These are phyloP conservation scores for Acronicta leporina DNA, from an alignment of 2,888 invertebrate species.

Conservation along the genomic window DNA sequence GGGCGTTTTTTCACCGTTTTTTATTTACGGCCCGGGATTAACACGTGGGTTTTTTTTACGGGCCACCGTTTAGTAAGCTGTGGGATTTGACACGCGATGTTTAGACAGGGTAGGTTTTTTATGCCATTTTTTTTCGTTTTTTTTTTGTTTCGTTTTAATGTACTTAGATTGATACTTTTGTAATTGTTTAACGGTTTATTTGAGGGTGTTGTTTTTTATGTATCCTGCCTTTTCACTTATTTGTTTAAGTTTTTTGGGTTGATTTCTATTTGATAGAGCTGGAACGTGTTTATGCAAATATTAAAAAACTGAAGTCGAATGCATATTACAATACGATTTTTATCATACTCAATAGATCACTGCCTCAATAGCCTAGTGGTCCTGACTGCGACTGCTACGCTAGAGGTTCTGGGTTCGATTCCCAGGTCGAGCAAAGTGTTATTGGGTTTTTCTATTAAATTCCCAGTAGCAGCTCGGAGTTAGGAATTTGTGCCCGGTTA, in stretches of 20 bases:
- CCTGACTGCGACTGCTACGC: no score
- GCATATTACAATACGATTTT: not conserved
- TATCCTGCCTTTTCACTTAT: constrained; percentile 31
- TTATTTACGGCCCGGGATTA: constrained; percentile 77
- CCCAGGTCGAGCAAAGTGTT: no score
- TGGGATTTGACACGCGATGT: constrained; percentile 81
- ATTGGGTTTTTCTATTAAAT: no score
- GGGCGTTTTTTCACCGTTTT: constrained; percentile 80
- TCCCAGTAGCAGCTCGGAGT: no score
- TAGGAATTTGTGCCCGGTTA: no score
- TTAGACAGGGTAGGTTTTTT: constrained; percentile 67
- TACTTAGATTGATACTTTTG: constrained; percentile 74
- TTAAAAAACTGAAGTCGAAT: constrained; percentile 1
- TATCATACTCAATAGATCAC: no score
- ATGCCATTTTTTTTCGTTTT: constrained; percentile 46
- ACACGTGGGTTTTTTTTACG: constrained; percentile 73
- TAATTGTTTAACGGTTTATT: constrained; percentile 80
- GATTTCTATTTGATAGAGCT: constrained; percentile 11
- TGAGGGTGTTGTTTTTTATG: constrained; percentile 64
- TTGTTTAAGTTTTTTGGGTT: constrained; percentile 30
- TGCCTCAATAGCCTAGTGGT: no score
- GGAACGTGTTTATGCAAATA: constrained; percentile 2
- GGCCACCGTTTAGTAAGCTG: constrained; percentile 70
- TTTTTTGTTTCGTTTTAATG: constrained; percentile 57
- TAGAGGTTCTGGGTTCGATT: no score